Evolutionary conservation across 2,797 vertebrate genomes (phyloP), one percentile per base, ranked within the genome.

Genomic region (Pseudocheirus occidentalis): DNA sequence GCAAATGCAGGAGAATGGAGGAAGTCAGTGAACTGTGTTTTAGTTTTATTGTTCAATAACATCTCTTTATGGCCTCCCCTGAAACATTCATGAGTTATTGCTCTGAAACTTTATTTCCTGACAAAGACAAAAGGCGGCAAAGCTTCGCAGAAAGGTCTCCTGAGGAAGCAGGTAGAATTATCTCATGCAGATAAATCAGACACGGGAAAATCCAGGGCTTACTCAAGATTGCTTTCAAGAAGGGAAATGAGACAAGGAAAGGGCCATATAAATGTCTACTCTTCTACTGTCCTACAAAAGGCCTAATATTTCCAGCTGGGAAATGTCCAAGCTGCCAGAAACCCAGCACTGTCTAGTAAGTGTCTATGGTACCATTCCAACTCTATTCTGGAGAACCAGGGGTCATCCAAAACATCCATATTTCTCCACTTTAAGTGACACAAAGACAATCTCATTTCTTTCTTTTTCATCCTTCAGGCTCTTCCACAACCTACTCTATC

Each of bases 11-110:
- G 91, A 34, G 34, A 89, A 27, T 62, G 52, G 55, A 18, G 53
- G 59, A 54, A 96, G 95, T 90, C 59, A 89, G 92, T 90, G 93
- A 97, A 95, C 56, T 91, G 57, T 95, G 92, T 46, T 96, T 93
- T 91, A 90, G 59, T 97, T 97, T 96, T 95, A 95, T 95, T 93
- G 87, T 92, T 94, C 94, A 95, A 73, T 93, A 95, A 81, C 28
- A 90, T 90, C n/a, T 50, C 55, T 97, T 95, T 96, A 95, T 73
- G 92, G 18, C 52, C 73, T 87, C 90, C 90, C 90, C 46, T 92
- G 87, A 93, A 94, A 95, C 34, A 55, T 92, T 96, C 53, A 96
- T 46, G 58, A 97, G 55, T 90, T 95, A 92, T 55, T 92, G 90
- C 92, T 90, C 62, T 93, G 90, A 92, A 90, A 91, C 55, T 96